A percentile compares a stretch with the other conserved stretches of the same genome.
Evolutionary conservation across 2,797 vertebrate species (phyloP).

Genomic region (Chloroceryle inda): DNA sequence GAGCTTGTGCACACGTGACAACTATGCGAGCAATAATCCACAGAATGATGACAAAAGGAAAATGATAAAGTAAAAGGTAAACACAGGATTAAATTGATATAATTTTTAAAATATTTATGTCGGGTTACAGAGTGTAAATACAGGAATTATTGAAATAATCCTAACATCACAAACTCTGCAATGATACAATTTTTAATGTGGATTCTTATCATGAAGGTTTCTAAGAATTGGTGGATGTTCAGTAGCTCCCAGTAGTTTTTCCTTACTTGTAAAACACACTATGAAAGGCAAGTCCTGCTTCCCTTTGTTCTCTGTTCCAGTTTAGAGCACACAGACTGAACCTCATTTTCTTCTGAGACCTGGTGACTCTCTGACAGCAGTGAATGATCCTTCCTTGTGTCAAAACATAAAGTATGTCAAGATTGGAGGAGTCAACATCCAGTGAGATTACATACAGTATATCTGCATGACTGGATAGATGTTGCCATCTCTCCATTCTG

Average conservation of each 20-base stretch:
- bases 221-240: background rate
- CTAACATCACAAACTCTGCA: rapidly evolving
- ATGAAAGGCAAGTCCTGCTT: background rate
- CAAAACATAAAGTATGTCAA: background rate
- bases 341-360: background rate
- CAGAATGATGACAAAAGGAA: background rate
- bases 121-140: background rate
- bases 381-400: background rate
- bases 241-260: background rate
- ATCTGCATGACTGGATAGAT: background rate
- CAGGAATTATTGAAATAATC: constrained; percentile 11
- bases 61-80: constrained; percentile 32
- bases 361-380: background rate
- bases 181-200: background rate
- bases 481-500: background rate
- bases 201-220: background rate
- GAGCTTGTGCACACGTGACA: background rate
- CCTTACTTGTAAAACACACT: background rate
- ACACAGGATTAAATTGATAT: background rate
- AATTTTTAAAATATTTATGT: background rate
- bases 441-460: background rate
- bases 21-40: background rate
- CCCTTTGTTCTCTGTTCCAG: background rate
- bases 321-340: background rate
- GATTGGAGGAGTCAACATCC: background rate